Evolutionary conservation across 2,113 vertebrate genomes (phyloP).

Genomic region (Hystrix cristata): DNA sequence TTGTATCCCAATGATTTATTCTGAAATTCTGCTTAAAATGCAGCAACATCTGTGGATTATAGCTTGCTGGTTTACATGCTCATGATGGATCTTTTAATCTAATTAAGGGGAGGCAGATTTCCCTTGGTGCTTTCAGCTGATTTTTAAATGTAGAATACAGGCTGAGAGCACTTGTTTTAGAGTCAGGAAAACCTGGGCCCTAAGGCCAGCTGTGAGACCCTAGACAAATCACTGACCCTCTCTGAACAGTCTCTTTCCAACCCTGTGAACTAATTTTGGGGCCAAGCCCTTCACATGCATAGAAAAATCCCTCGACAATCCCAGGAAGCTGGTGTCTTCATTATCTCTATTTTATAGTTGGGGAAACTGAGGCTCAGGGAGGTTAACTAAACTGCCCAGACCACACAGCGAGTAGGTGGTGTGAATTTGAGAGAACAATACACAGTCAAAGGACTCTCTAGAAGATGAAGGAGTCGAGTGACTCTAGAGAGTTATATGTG

Average conservation of each 20-base stretch:
- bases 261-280: background rate
- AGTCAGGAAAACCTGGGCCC: background rate
- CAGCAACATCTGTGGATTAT: background rate
- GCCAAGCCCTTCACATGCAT: background rate
- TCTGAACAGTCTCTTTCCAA: background rate
- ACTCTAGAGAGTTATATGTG: background rate
- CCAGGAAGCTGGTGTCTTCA: background rate
- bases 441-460: background rate
- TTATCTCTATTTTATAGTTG: background rate
- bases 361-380: background rate
- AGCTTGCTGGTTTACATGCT: conserved; percentile 49
- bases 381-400: background rate
- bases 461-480: background rate
- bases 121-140: background rate
- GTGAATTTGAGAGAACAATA: background rate
- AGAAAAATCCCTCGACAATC: background rate
- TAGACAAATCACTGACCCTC: background rate
- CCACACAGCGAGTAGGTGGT: background rate
- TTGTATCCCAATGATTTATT: background rate
- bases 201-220: background rate
- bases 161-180: background rate
- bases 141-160: background rate
- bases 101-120: conserved; percentile 66
- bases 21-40: conserved; percentile 57
- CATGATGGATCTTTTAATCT: conserved; percentile 72